Base-by-base conservation (phyloP, 2,888 invertebrate genomes). In the Mactromeris polynyma region DNA sequence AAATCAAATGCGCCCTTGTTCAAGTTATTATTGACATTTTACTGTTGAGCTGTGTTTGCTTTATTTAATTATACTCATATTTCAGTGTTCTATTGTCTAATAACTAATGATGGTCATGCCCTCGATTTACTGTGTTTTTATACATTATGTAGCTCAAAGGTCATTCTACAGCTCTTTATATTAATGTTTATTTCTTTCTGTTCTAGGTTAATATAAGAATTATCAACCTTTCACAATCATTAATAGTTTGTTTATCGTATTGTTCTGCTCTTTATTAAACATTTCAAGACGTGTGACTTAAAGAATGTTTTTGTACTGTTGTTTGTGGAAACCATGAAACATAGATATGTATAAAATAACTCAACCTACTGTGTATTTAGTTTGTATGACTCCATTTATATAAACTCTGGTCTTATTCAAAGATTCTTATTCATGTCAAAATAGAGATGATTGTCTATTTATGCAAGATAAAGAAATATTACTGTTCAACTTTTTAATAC, bases 371-470 rank as follows among this genome's bases (percentile, higher is more conserved):
- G 26, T 64, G 17, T 33, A 73, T 73, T 73, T 19, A 73, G 19
- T 73, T 36, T 73, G 36, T 36, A 14, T 17, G 17, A 73, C 54
- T 83, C 40, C 36, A 87, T 91, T 83, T 89, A 85, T 91, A 89
- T 89, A 89, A 91, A 87, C 89, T 51, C 21, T 83, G 86, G 86
- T 79, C 88, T 64, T 81, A 86, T 88, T 89, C 73, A 87, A 85
- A 86, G 46, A 83, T 82, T 86, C 85, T 78, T 83, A 81, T 80
- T 80, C 46, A 77, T 33, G 81, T 21, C 83, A 33, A n/a, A 80
- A 21, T 85, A 81, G 42, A 73, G 83, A 77, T 77, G 81, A 86
- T 51, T 64, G 64, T 86, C 86, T 54, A 26, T 83, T 26, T 79
- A 79, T 79, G 80, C 83, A 73, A 73, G 84, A 51, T 84, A 80